These are phyloP conservation scores for Ooceraea biroi DNA, from an alignment of 1,140 invertebrate species.

Conservation along the genomic window DNA sequence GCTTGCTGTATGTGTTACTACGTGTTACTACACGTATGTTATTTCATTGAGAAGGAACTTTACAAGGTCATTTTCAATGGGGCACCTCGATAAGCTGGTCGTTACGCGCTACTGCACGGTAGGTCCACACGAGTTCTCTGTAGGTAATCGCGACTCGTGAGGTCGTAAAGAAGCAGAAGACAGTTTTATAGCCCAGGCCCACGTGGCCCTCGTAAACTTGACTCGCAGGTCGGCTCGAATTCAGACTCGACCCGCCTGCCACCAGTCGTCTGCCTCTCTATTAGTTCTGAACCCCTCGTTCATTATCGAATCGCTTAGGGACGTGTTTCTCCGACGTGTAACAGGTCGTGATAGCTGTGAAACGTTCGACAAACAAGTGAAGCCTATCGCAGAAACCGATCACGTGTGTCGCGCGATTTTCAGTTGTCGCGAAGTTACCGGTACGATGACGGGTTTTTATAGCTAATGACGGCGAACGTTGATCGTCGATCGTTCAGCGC, in stretches of 20 bases:
- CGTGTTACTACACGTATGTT: slow-evolving; percentile 1
- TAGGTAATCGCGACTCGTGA: slow-evolving; percentile 79
- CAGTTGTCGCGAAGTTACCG: slow-evolving; percentile 28
- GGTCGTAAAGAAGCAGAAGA: slow-evolving; percentile 84
- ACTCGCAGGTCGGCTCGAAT: slow-evolving; percentile 69
- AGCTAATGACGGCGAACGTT: slow-evolving; percentile 64
- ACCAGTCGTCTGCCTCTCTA: slow-evolving; percentile 62
- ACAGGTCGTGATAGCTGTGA: slow-evolving; percentile 71
- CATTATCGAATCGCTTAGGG: slow-evolving; percentile 79
- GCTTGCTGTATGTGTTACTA: slow-evolving; percentile 1
- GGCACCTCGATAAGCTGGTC: slow-evolving; percentile 70
- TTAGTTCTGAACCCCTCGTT: slow-evolving; percentile 75
- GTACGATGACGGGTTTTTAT: slow-evolving; percentile 55
- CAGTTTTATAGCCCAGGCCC: slow-evolving; percentile 84
- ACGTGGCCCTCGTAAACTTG: slow-evolving; percentile 84
- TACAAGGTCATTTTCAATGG: slow-evolving; percentile 71
- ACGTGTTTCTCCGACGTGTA: slow-evolving; percentile 71
- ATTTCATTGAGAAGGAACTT: slow-evolving; percentile 23
- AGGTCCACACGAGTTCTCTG: slow-evolving; percentile 75
- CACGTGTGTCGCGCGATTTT: slow-evolving; percentile 22
- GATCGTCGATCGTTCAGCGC: background rate
- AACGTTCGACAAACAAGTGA: slow-evolving; percentile 49
- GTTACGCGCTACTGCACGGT: slow-evolving; percentile 77
- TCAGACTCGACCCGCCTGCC: slow-evolving; percentile 65
- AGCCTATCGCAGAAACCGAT: background rate